Percentiles rank a stretch among this genome's conserved stretches.
Conservation (phyloP, 1,140 invertebrate species). For the Phenacoccus solenopsis region DNA sequence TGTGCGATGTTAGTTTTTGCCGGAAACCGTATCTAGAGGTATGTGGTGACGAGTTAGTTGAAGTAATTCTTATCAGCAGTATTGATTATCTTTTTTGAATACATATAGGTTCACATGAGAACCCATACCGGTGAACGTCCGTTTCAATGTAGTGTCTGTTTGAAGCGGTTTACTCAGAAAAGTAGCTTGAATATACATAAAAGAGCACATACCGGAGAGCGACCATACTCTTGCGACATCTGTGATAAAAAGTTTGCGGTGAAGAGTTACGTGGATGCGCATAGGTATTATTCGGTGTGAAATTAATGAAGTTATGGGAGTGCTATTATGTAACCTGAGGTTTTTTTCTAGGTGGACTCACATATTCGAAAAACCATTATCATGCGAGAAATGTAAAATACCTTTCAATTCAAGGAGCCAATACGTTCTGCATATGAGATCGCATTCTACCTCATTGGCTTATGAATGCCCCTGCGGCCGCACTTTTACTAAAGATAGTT, state of each 20-base stretch:
- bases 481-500: conserved; percentile 58
- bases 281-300: conserved; percentile 35
- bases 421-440: conserved; percentile 58
- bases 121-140: conserved; percentile 28
- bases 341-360: conserved; percentile 49
- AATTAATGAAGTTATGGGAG: background rate
- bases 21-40: conserved; percentile 59
- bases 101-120: conserved; percentile 24
- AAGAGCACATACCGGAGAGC: conserved; percentile 36
- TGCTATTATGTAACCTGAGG: background rate
- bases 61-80: background rate
- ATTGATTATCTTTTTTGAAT: background rate
- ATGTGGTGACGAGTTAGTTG: background rate
- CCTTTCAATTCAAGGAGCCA: conserved; percentile 56
- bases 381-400: conserved; percentile 54
- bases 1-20: conserved; percentile 54
- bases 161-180: conserved; percentile 30
- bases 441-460: conserved; percentile 47
- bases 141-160: conserved; percentile 26
- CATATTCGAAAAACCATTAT: conserved; percentile 54
- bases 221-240: conserved; percentile 58
- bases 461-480: conserved; percentile 59
- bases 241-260: conserved; percentile 62
- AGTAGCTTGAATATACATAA: conserved; percentile 31
- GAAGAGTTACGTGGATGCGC: conserved; percentile 61